These are phyloP conservation scores for Elaphurus davidianus DNA, from an alignment of 2,113 vertebrate genomes.

Conservation along the genomic window DNA sequence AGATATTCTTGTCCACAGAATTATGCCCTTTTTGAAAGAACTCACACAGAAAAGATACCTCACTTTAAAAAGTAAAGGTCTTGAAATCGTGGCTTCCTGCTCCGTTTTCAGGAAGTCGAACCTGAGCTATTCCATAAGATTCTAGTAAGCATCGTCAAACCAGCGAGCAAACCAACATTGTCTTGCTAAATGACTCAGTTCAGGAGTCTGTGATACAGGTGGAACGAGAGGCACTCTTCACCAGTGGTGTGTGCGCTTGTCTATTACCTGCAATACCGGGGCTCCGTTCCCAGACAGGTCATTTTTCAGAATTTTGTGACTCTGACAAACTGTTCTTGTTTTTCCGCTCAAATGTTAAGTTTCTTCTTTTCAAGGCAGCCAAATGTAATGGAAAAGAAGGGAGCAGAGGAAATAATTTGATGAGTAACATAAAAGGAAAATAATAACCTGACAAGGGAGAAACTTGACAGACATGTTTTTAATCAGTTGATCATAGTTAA, in stretches of 20 bases:
- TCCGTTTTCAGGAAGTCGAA: not conserved
- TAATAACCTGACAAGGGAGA: no score
- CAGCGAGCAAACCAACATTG: not conserved
- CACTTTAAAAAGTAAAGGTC: not conserved
- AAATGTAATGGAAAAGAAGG: not conserved
- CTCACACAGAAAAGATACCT: not conserved
- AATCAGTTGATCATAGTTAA: not conserved
- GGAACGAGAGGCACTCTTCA: not conserved
- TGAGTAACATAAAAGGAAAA: not conserved
- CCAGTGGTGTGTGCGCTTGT: not conserved
- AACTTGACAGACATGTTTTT: not conserved
- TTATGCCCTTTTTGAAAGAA: not conserved
- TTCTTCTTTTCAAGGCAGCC: not conserved
- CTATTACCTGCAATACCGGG: not conserved
- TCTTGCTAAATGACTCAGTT: not conserved
- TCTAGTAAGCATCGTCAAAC: not conserved
- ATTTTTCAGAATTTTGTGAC: not conserved
- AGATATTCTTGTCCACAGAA: not conserved
- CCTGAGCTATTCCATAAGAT: not conserved
- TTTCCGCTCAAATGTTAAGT: not conserved
- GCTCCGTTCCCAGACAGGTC: not conserved
- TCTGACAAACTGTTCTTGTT: not conserved
- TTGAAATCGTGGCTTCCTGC: not conserved
- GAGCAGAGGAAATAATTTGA: not conserved
- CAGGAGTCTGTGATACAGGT: not conserved